Percentiles rank a stretch among this genome's conserved stretches.
phyloP scores from a whole-genome alignment of 1,140 invertebrate species.

The Coboldia fuscipes region DNA sequence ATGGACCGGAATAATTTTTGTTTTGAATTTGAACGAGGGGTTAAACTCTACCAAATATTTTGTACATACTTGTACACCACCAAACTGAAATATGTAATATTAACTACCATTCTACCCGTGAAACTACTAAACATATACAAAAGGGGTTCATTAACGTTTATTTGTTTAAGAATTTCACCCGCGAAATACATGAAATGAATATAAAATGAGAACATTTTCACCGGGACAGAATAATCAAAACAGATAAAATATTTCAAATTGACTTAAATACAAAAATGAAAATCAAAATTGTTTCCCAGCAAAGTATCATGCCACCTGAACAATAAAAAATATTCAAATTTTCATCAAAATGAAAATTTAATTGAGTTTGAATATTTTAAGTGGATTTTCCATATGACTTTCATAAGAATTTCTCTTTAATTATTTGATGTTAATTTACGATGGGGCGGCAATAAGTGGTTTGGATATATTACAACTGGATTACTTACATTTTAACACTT shows the following conservation, averaged over 20 bases:
- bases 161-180: not conserved
- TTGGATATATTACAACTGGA: not conserved
- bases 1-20: too few relatives aligned
- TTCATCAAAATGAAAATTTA: constrained; percentile 1
- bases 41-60: too few relatives aligned
- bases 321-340: too few relatives aligned
- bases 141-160: not conserved
- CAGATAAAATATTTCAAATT: not conserved
- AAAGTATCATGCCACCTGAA: not conserved
- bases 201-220: not conserved
- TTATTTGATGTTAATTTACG: too few relatives aligned
- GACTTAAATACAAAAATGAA: not conserved
- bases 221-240: too few relatives aligned
- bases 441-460: not conserved
- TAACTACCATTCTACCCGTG: not conserved
- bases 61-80: too few relatives aligned
- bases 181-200: not conserved
- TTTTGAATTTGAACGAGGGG: too few relatives aligned
- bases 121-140: not conserved
- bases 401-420: not conserved
- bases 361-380: not conserved
- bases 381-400: not conserved
- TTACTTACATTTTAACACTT: constrained; percentile 64
- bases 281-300: not conserved
- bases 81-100: too few relatives aligned